phyloP scores from a whole-genome alignment of 2,888 invertebrate species.

The Eristalis tenax region DNA sequence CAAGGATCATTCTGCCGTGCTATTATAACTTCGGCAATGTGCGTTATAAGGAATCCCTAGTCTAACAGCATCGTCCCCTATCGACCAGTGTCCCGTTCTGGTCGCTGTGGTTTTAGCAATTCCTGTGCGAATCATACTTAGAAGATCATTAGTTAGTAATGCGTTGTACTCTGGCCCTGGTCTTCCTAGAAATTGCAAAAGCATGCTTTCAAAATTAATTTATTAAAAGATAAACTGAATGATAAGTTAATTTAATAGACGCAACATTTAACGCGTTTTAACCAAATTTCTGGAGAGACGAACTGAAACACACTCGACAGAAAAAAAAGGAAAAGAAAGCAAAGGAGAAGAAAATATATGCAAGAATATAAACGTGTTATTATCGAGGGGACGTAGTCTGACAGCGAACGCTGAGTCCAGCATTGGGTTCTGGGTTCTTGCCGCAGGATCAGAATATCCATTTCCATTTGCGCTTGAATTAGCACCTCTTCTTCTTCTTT shows the following conservation, averaged over 20 bases:
- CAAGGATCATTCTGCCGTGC: too few relatives aligned
- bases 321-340: not conserved
- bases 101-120: too few relatives aligned
- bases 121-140: too few relatives aligned
- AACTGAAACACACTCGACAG: not conserved
- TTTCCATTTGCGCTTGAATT: slow-evolving; percentile 74
- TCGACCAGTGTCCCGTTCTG: too few relatives aligned
- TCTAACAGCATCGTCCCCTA: too few relatives aligned
- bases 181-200: too few relatives aligned
- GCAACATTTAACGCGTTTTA: slow-evolving; percentile 30
- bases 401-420: slow-evolving; percentile 71
- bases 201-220: slow-evolving; percentile 56
- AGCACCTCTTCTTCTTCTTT: slow-evolving; percentile 68
- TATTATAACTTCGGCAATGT: too few relatives aligned
- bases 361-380: slow-evolving; percentile 10
- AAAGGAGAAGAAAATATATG: not conserved
- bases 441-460: slow-evolving; percentile 77
- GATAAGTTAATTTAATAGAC: slow-evolving; percentile 27
- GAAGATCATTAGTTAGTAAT: too few relatives aligned
- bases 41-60: too few relatives aligned
- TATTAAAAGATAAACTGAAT: slow-evolving; percentile 22
- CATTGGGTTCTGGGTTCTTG: slow-evolving; percentile 76
- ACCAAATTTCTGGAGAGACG: not conserved
- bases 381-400: slow-evolving; percentile 32
- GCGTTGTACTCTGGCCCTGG: too few relatives aligned